phyloP scores from a whole-genome alignment of 2,113 vertebrate genomes.

The Azemiops feae region DNA sequence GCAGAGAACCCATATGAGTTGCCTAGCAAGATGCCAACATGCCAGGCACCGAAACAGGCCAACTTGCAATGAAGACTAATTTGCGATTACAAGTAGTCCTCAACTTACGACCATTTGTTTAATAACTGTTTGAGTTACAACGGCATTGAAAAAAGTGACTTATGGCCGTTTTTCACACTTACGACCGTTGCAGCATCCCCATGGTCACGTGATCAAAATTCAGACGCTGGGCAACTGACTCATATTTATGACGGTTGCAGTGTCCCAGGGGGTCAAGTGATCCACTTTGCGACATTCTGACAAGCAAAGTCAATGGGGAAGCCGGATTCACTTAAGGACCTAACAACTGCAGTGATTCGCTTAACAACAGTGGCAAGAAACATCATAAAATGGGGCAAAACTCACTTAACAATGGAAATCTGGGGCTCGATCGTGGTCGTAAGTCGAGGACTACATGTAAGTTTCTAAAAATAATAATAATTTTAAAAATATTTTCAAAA shows the following conservation, averaged over 20 bases:
- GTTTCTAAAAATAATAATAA: background rate
- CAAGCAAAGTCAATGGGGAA: background rate
- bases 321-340: background rate
- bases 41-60: background rate
- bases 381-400: too few species aligned
- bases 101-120: background rate
- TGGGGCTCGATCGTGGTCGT: too few species aligned
- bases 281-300: background rate
- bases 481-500: background rate
- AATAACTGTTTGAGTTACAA: too few species aligned
- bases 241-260: background rate
- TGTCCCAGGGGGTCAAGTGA: rapidly evolving
- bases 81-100: background rate
- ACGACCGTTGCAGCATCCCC: too few species aligned
- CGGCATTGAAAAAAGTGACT: too few species aligned
- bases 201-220: background rate
- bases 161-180: too few species aligned
- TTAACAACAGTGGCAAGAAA: background rate
- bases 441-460: too few species aligned
- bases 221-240: background rate
- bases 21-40: background rate
- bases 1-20: background rate
- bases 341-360: background rate
- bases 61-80: background rate
- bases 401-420: too few species aligned